A percentile compares a stretch with the other conserved stretches of the same genome.
Conservation (phyloP, 2,888 invertebrate species). For the Drosophila paucipuncta region DNA sequence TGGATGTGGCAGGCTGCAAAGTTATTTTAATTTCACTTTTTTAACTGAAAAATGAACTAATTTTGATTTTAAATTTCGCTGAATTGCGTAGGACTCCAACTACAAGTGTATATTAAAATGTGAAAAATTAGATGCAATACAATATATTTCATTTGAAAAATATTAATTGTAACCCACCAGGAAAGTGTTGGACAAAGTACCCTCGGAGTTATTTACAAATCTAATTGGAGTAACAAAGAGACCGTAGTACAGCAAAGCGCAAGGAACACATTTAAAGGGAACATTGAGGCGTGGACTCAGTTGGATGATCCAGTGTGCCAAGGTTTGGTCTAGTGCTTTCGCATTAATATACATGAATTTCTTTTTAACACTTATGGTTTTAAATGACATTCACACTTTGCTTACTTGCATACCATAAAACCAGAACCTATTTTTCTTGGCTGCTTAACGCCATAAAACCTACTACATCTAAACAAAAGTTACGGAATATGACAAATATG, state of each 20-base stretch:
- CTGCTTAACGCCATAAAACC: neutral
- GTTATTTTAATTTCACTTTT: neutral
- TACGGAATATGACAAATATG: neutral
- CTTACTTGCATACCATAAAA: neutral
- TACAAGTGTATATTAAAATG: neutral
- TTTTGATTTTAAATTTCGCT: neutral
- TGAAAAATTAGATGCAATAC: neutral
- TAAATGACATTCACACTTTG: neutral
- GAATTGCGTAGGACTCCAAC: neutral
- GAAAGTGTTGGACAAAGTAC: neutral
- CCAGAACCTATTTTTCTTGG: neutral
- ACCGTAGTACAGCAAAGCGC: neutral
- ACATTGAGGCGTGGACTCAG: neutral
- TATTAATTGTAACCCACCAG: neutral
- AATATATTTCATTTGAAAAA: neutral
- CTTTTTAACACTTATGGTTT: neutral
- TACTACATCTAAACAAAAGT: neutral
- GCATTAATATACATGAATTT: neutral
- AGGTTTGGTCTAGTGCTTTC: neutral
- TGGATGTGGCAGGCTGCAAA: too few species aligned
- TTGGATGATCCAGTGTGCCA: neutral
- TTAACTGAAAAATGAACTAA: too few species aligned
- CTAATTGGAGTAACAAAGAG: conserved; percentile 1
- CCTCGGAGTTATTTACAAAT: neutral
- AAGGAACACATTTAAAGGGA: neutral